Evolutionary conservation across 2,113 vertebrate genomes (phyloP).

Genomic region (Arothron firmamentum): DNA sequence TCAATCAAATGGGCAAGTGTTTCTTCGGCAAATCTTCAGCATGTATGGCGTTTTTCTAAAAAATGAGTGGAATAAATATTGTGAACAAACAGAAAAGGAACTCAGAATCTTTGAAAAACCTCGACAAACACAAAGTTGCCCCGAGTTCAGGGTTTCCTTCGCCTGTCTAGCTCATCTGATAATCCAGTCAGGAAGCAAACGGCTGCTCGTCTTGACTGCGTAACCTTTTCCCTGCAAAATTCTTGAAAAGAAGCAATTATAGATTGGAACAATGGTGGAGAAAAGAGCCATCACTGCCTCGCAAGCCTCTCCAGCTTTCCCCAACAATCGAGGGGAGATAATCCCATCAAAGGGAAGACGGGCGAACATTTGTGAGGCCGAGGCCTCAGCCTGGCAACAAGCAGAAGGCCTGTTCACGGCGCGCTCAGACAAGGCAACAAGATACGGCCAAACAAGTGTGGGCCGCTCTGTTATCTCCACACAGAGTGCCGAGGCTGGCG

Average conservation of each 20-base stretch:
- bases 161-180: constrained; percentile 30
- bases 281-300: constrained; percentile 45
- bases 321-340: constrained; percentile 64
- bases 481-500: not conserved
- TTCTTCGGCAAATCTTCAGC: not conserved
- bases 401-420: constrained; percentile 20
- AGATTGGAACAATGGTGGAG: constrained; percentile 69
- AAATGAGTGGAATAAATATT: constrained; percentile 9
- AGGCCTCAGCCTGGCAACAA: constrained; percentile 28
- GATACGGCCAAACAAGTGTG: constrained; percentile 16
- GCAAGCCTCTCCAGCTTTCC: constrained; percentile 36
- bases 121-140: constrained; percentile 7
- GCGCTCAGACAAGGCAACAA: constrained; percentile 7
- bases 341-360: constrained; percentile 65
- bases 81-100: not conserved
- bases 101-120: not conserved
- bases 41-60: not conserved
- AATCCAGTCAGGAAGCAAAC: constrained; percentile 33
- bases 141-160: not conserved
- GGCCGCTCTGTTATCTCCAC: constrained; percentile 9
- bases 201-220: constrained; percentile 43
- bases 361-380: constrained; percentile 64
- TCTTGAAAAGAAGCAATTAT: constrained; percentile 76
- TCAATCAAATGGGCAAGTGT: not conserved
- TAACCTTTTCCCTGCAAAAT: constrained; percentile 51